These are phyloP conservation scores for Scaptomyza montana DNA, from an alignment of 1,140 invertebrate species.

Conservation along the genomic window DNA sequence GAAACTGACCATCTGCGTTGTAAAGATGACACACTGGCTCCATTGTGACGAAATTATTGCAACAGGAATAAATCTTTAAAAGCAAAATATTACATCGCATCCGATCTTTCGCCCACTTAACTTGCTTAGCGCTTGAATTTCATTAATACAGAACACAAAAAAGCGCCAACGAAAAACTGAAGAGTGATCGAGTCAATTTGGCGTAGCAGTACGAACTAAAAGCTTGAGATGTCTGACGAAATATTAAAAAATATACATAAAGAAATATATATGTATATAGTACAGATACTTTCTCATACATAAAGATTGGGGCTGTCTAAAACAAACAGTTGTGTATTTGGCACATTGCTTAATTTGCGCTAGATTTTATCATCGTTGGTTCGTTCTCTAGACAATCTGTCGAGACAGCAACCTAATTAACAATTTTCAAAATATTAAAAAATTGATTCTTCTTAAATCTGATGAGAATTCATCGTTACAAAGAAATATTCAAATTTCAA, in stretches of 20 bases:
- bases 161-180: background rate
- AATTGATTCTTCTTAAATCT: no score
- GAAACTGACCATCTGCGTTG: slow-evolving; percentile 14
- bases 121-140: slow-evolving; percentile 18
- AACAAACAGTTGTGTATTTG: slow-evolving; percentile 19
- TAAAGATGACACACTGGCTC: slow-evolving; percentile 26
- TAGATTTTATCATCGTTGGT: background rate
- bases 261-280: background rate
- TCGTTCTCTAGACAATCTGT: slow-evolving; percentile 26
- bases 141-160: background rate
- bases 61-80: background rate
- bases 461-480: no score
- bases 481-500: no score
- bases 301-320: slow-evolving; percentile 5
- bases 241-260: slow-evolving; percentile 15
- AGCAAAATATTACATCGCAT: background rate
- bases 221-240: slow-evolving; percentile 28
- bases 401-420: background rate
- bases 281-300: background rate
- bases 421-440: background rate
- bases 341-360: slow-evolving; percentile 24
- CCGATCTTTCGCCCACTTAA: slow-evolving; percentile 37
- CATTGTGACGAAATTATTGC: slow-evolving; percentile 25
- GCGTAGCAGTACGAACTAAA: slow-evolving; percentile 2
- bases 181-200: slow-evolving; percentile 31